These are phyloP conservation scores for Ptychobarbus kaznakovi DNA, from an alignment of 2,797 vertebrate species.

Conservation along the genomic window DNA sequence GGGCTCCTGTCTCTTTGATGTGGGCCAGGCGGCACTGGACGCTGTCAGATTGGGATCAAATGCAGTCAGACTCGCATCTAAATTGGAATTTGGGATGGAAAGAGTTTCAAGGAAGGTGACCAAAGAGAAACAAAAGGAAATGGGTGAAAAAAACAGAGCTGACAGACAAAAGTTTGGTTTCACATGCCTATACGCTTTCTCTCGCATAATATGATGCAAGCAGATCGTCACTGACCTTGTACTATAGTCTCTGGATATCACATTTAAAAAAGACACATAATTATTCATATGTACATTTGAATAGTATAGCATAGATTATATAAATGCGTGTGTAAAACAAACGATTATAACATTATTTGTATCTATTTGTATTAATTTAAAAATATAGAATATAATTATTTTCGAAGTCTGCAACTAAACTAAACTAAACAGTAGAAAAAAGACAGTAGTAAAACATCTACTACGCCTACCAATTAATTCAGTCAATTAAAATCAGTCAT, in stretches of 20 bases:
- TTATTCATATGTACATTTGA: neutral
- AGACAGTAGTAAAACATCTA: no score
- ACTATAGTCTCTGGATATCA: neutral
- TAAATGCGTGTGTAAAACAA: no score
- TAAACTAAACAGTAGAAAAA: neutral
- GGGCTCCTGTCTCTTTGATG: constrained; percentile 41
- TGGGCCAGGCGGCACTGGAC: constrained; percentile 36
- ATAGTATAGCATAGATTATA: neutral
- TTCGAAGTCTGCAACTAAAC: neutral
- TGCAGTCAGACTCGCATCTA: constrained; percentile 30
- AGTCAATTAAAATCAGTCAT: neutral
- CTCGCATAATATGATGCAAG: neutral
- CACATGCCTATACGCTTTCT: constrained; percentile 31
- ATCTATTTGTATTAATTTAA: neutral
- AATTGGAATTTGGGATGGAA: constrained; percentile 22
- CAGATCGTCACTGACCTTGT: constrained; percentile 15
- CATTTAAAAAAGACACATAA: neutral
- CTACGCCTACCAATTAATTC: no score
- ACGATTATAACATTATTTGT: no score
- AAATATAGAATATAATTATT: neutral
- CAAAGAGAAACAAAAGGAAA: constrained; percentile 47
- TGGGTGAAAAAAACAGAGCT: neutral
- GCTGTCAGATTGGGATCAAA: constrained; percentile 45
- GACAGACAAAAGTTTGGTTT: constrained; percentile 45
- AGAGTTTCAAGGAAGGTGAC: constrained; percentile 48